These are phyloP conservation scores for Cyprinus carpio DNA, from an alignment of 2,113 vertebrate genomes.

Conservation along the genomic window DNA sequence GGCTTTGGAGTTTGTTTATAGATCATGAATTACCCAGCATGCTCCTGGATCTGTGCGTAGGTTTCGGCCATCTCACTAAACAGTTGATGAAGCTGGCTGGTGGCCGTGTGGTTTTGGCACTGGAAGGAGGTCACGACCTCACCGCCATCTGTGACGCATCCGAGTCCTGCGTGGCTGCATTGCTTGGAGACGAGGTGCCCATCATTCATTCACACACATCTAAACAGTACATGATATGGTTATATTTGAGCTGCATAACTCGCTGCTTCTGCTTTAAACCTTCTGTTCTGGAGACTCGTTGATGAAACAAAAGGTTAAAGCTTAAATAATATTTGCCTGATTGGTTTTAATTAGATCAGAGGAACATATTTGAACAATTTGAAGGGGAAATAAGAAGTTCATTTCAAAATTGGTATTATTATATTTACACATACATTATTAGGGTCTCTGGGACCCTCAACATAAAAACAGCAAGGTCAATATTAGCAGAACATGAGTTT, in stretches of 20 bases:
- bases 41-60: conserved; percentile 62
- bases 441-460: neutral
- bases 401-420: neutral
- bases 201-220: conserved; percentile 6
- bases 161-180: conserved; percentile 81
- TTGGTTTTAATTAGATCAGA: neutral
- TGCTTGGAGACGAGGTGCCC: conserved; percentile 84
- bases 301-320: neutral
- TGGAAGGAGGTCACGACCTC: conserved; percentile 88
- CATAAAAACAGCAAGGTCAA: neutral
- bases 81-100: conserved; percentile 86
- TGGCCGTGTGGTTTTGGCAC: conserved; percentile 83
- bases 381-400: neutral
- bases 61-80: conserved; percentile 86
- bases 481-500: neutral
- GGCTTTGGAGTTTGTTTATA: neutral
- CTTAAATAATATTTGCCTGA: neutral
- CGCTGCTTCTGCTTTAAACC: neutral
- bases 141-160: conserved; percentile 89
- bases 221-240: neutral
- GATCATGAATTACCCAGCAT: conserved; percentile 36
- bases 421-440: neutral
- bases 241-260: neutral
- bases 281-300: neutral
- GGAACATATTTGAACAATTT: neutral